Evolutionary conservation across 2,797 vertebrate species (phyloP), one percentile per base, ranked within the genome.

Genomic region (Austrolebias charrua): DNA sequence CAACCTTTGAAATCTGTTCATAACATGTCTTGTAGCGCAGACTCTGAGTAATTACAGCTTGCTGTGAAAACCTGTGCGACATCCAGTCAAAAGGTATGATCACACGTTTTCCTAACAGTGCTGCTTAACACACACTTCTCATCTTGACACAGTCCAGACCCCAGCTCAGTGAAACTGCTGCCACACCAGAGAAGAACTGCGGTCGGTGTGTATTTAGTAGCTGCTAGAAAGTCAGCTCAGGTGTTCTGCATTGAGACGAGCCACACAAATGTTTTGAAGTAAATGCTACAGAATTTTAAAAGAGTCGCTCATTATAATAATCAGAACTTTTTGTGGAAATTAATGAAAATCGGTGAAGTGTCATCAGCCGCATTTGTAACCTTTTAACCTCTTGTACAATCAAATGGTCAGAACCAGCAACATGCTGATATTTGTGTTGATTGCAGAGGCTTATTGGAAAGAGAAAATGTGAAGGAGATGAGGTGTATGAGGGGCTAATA

Each of bases 111-210:
- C 67, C 57, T 66, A 63, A 75, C 81, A 81, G 55, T 53, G 40
- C 63, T 66, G 42, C 48, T 28, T 12, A 29, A 69, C 52, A 71
- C 73, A 73, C 52, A 61, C 50, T 56, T 52, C 45, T 58, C 1
- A 8, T 63, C 46, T 53, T 75, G 84, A 85, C 70, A 69, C 51
- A 74, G 59, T 69, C 74, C 84, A 86, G 83, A 83, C 63, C 60
- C n/a, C 72, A 68, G 49, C 63, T 31, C 45, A 61, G 60, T 44
- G 38, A 40, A 67, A 54, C 31, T 54, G 29, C 60, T 58, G 16
- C 67, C 71, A 40, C 77, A 60, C 28, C 44, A 70, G 53, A 69
- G 73, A 64, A 9, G 38, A 73, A 54, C 38, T 61, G 52, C 7
- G 50, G 15, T 45, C 2, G 2, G 14, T 18, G 40, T 35, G 51